These are phyloP conservation scores for Oxygymnocypris stewartii DNA, from an alignment of 2,113 vertebrate species.

Conservation along the genomic window DNA sequence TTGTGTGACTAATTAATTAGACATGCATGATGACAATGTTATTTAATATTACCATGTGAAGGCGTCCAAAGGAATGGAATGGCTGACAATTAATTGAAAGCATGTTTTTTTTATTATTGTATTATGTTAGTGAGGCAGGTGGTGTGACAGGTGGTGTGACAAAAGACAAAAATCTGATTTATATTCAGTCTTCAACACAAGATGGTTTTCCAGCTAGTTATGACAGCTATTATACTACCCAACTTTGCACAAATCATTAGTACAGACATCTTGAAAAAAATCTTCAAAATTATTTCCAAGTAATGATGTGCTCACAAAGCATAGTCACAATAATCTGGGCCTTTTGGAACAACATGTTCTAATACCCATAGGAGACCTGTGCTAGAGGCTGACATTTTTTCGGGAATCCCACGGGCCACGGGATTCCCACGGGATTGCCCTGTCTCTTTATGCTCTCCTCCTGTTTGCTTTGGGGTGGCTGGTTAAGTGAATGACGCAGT, in stretches of 20 bases:
- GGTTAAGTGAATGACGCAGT: too few relatives aligned
- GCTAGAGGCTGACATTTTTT: too few relatives aligned
- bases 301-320: not conserved
- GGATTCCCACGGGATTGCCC: too few relatives aligned
- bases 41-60: not conserved
- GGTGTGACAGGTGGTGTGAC: not conserved
- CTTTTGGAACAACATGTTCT: slow-evolving; percentile 26
- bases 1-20: slow-evolving; percentile 36
- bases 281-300: slow-evolving; percentile 6
- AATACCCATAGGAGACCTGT: slow-evolving; percentile 23
- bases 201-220: not conserved
- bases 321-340: not conserved
- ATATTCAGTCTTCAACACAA: not conserved
- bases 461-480: too few relatives aligned
- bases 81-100: not conserved
- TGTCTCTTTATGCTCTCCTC: too few relatives aligned
- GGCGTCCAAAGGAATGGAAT: not conserved
- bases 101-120: not conserved
- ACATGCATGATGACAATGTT: slow-evolving; percentile 19
- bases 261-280: not conserved
- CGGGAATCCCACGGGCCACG: too few relatives aligned
- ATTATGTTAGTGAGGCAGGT: not conserved
- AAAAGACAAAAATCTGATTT: not conserved
- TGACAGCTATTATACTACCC: too few relatives aligned
- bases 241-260: not conserved